phyloP scores from a whole-genome alignment of 1,140 invertebrate species.

The Aphaenogaster rudis region DNA sequence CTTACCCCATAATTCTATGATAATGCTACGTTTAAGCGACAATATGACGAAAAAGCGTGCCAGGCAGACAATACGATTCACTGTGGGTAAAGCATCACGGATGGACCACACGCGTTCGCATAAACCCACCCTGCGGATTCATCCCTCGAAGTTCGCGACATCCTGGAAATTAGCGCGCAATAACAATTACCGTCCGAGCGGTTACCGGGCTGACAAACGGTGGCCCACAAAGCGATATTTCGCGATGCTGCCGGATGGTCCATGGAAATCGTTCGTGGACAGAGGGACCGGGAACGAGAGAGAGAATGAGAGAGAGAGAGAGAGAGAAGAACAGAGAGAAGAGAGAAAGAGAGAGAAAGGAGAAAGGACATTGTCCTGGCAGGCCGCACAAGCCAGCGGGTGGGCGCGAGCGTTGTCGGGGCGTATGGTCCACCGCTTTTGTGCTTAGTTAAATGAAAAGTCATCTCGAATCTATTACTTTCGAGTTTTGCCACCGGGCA shows the following conservation, averaged over 20 bases:
- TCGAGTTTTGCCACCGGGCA: conserved; percentile 75
- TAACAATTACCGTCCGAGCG: conserved; percentile 73
- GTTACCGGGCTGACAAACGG: conserved; percentile 70
- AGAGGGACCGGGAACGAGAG: not conserved
- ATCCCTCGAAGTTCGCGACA: conserved; percentile 33
- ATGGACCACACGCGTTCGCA: conserved; percentile 35
- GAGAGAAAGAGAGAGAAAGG: not conserved
- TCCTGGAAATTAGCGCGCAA: conserved; percentile 74
- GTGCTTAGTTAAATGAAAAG: conserved; percentile 77
- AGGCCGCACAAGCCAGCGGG: conserved; percentile 67
- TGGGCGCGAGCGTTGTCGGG: conserved; percentile 58
- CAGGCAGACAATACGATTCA: conserved; percentile 32
- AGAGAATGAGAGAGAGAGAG: conserved; percentile 11
- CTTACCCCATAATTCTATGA: not conserved
- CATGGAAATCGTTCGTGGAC: conserved; percentile 63
- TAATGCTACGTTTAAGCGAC: conserved; percentile 15
- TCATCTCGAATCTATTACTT: conserved; percentile 80
- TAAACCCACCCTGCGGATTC: conserved; percentile 3
- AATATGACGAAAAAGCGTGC: not conserved
- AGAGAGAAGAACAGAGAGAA: not conserved
- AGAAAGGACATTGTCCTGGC: conserved; percentile 72
- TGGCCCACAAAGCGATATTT: conserved; percentile 62
- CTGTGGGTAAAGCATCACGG: not conserved
- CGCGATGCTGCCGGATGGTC: conserved; percentile 45
- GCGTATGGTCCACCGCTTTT: conserved; percentile 60